These are phyloP conservation scores for Baronia brevicornis DNA, from an alignment of 2,888 invertebrate species.

Conservation along the genomic window DNA sequence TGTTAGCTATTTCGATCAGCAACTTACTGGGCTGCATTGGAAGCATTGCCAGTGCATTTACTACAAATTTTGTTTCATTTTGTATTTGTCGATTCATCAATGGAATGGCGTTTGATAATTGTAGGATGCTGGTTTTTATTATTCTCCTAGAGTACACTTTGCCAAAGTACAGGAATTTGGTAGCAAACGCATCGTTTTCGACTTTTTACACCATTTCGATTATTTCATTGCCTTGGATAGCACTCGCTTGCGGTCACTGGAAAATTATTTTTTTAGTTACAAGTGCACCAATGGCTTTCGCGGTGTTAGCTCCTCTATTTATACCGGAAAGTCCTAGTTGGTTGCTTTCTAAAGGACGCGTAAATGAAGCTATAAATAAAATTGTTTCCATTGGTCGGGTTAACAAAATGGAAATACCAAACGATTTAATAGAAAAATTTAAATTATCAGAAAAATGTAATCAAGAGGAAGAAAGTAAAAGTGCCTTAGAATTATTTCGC, in stretches of 20 bases:
- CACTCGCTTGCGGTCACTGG: conserved; percentile 45
- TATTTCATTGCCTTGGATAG: conserved; percentile 40
- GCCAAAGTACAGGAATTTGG: conserved; percentile 43
- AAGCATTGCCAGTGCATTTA: conserved; percentile 37
- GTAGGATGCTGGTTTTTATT: conserved; percentile 46
- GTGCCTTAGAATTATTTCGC: conserved; percentile 37
- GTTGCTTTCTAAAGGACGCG: conserved; percentile 17
- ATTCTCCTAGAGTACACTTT: conserved; percentile 46
- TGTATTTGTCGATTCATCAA: conserved; percentile 39
- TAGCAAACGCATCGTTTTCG: conserved; percentile 42
- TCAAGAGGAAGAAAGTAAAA: conserved; percentile 28
- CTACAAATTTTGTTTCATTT: conserved; percentile 37
- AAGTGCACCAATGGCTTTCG: conserved; percentile 31
- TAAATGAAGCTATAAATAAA: conserved; percentile 40
- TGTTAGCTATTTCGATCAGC: conserved; percentile 38
- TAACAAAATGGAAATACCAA: conserved; percentile 39
- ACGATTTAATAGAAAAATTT: conserved; percentile 40
- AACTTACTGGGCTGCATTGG: conserved; percentile 39
- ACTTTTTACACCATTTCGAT: conserved; percentile 38
- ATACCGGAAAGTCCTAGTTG: conserved; percentile 21
- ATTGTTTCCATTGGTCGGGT: conserved; percentile 37
- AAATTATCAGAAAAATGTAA: conserved; percentile 24
- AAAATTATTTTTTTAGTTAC: conserved; percentile 42
- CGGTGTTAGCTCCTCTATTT: conserved; percentile 16
- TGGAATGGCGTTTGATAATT: conserved; percentile 50